Evolutionary conservation across 2,888 invertebrate species (phyloP).

Genomic region (Melolontha melolontha): DNA sequence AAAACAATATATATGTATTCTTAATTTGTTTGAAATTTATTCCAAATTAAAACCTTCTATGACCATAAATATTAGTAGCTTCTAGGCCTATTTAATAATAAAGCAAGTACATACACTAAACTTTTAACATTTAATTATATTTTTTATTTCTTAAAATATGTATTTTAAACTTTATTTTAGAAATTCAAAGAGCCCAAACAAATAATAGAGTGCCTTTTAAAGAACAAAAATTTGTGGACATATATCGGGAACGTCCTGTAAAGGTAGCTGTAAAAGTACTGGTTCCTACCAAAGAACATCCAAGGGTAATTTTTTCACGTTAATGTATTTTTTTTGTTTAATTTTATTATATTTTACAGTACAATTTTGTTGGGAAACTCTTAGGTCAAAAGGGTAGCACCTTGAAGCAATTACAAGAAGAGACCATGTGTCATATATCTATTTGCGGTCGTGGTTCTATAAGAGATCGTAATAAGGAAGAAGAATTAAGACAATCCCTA

Average conservation of each 20-base stretch:
- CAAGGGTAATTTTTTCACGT: conserved; percentile 69
- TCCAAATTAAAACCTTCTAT: no score
- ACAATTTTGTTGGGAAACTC: conserved; percentile 94
- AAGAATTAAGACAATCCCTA: conserved; percentile 79
- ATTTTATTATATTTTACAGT: conserved; percentile 70
- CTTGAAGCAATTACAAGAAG: conserved; percentile 91
- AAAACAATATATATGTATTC: no score
- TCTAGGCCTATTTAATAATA: no score
- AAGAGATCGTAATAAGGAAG: conserved; percentile 88
- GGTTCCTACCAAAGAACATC: conserved; percentile 79
- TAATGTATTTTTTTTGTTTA: neutral
- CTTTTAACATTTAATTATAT: no score
- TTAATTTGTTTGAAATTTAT: no score
- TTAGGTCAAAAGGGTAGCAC: conserved; percentile 95
- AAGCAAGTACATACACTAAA: no score
- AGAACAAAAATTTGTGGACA: conserved; percentile 80
- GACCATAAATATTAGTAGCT: no score
- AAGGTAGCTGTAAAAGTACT: conserved; percentile 79
- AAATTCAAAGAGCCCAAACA: conserved; percentile 79
- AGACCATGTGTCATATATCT: conserved; percentile 96
- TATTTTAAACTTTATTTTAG: conserved; percentile 70
- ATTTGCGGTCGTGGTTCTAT: conserved; percentile 93
- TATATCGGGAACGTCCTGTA: conserved; percentile 81
- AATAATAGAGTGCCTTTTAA: conserved; percentile 74
- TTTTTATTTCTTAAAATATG: no score